These are phyloP conservation scores for Danio jaintianensis DNA, from an alignment of 2,797 vertebrate species.

Conservation along the genomic window DNA sequence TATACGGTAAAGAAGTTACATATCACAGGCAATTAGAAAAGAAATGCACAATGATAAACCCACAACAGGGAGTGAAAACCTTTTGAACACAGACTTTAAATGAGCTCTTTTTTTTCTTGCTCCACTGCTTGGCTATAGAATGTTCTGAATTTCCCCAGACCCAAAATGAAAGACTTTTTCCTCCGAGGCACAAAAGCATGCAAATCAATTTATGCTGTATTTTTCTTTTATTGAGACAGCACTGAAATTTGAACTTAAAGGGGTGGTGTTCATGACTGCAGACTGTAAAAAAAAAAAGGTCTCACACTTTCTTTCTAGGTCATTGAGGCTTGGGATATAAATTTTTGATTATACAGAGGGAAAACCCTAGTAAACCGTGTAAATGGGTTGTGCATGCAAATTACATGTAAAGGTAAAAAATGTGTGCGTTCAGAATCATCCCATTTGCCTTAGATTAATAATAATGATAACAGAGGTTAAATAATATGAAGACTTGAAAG, in stretches of 20 bases:
- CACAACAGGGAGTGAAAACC: slow-evolving; percentile 25
- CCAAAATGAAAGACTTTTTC: slow-evolving; percentile 46
- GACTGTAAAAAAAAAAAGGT: slow-evolving; percentile 13
- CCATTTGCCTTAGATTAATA: not conserved
- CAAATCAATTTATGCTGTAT: slow-evolving; percentile 45
- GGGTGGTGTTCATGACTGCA: not conserved
- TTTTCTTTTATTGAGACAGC: slow-evolving; percentile 36
- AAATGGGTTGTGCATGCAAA: slow-evolving; percentile 33
- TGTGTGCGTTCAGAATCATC: not conserved
- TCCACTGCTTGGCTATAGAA: slow-evolving; percentile 54
- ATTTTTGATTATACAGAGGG: slow-evolving; percentile 28
- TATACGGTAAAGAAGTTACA: slow-evolving; percentile 2
- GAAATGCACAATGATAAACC: slow-evolving; percentile 22
- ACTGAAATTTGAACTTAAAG: slow-evolving; percentile 38
- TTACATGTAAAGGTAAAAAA: slow-evolving; percentile 14
- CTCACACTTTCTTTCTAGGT: slow-evolving; percentile 36
- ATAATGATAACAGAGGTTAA: slow-evolving; percentile 7
- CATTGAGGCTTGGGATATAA: slow-evolving; percentile 18
- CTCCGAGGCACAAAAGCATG: slow-evolving; percentile 34
- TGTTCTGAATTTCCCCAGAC: slow-evolving; percentile 57
- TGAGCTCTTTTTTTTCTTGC: slow-evolving; percentile 52
- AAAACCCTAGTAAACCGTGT: slow-evolving; percentile 16
- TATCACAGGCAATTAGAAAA: slow-evolving; percentile 36
- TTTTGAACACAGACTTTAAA: slow-evolving; percentile 61
- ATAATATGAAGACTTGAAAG: slow-evolving; percentile 2